Base-by-base conservation (phyloP, 2,113 vertebrate genomes). In the Alectura lathami region DNA sequence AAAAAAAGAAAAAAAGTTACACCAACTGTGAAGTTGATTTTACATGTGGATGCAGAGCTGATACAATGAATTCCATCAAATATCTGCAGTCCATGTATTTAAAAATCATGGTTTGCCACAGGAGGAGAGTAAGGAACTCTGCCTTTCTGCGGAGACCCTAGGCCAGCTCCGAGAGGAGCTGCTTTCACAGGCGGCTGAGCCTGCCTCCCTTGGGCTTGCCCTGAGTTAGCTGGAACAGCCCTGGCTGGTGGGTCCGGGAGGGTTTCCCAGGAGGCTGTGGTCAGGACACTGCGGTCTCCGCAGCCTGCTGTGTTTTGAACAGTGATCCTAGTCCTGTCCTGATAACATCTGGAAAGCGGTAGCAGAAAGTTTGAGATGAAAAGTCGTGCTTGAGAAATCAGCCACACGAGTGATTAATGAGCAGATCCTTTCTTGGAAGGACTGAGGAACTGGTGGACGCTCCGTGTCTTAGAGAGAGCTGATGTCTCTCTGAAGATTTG, bases 121-220 rank as follows among this genome's bases (percentile, higher is more conserved):
- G 50, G 42, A 66, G 47, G 29, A 60, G 43, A 45, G 51, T 40
- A 11, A 24, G 51, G 51, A 34, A 20, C 20, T 54, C 38, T 36
- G 1, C 20, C 21, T 7, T 60, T 40, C 23, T 27, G 23, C 22
- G 2, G 2, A 47, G 38, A 23, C 38, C 5, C 60, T 22, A 5
- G 15, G 36, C 24, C 40, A 18, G 63, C 13, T 17, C 15, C 9
- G 5, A 53, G 64, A 38, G 68, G n/a, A 90, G 23, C 30, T 38
- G 7, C 51, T 72, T n/a, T 21, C 42, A 18, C 21, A 17, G 47
- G 43, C 8, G 17, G 42, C 69, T 63, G 77, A 43, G 30, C 53
- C 3, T 0, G 20, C 12, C 73, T 86, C 43, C 40, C 40, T 24
- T 66, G 13, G 32, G 11, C 17, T 7, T 42, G 20, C 3, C 0